These are phyloP conservation scores for Spinus olivaceus DNA, from an alignment of 2,797 vertebrate genomes.

Conservation along the genomic window DNA sequence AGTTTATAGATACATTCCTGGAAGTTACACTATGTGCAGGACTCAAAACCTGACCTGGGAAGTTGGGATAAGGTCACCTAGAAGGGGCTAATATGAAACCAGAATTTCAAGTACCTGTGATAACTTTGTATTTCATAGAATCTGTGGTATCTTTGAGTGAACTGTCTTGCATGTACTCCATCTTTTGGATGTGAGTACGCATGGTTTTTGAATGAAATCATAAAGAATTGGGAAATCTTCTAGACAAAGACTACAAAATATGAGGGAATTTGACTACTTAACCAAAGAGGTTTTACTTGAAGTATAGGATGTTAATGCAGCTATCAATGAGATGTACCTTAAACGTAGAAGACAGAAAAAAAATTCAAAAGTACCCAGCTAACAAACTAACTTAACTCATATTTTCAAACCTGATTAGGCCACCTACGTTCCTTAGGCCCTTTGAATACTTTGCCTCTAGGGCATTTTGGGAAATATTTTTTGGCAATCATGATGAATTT, in stretches of 20 bases:
- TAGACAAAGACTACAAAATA: not conserved
- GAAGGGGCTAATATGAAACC: not conserved
- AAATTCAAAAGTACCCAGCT: not conserved
- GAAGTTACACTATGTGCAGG: not conserved
- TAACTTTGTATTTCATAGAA: not conserved
- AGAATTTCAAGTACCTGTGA: not conserved
- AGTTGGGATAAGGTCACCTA: not conserved
- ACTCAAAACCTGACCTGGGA: not conserved
- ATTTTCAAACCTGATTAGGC: not conserved
- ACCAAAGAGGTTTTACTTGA: not conserved
- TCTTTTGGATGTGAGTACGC: not conserved
- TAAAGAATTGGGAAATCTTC: not conserved
- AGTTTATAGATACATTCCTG: not conserved
- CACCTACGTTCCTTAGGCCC: not conserved
- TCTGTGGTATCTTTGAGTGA: not conserved
- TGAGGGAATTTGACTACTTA: not conserved
- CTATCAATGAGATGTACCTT: not conserved
- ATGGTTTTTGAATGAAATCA: not conserved
- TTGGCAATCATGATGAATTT: not conserved
- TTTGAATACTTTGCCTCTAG: not conserved
- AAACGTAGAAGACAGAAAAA: not conserved
- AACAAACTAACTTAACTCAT: not conserved
- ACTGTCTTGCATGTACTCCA: not conserved
- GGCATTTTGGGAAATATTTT: constrained; percentile 6
- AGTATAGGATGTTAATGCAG: not conserved